Base-by-base conservation (phyloP, 1,140 invertebrate genomes). In the Amphibalanus amphitrite region DNA sequence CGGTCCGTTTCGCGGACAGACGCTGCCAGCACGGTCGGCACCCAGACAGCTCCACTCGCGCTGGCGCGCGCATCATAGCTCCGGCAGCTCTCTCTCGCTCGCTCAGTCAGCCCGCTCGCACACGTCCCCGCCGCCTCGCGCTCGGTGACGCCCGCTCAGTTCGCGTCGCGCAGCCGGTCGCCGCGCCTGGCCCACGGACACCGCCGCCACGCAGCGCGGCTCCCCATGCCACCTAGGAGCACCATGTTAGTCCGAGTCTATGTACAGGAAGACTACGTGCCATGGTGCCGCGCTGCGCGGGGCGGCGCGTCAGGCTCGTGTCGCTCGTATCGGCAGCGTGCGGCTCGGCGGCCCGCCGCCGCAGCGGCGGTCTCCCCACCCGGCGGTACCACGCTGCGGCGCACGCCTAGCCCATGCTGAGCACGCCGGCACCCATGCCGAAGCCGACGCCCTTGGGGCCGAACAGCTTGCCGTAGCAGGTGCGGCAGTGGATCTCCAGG, bases 391-490 rank as follows among this genome's bases (percentile, higher is more conserved):
- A n/a, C n/a, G n/a, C n/a, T n/a, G n/a, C n/a, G n/a, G n/a, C n/a
- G n/a, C n/a, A n/a, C n/a, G 47, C 17, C 20, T 67, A 67, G n/a
- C 65, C n/a, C 65, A 67, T 67, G 33, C 70, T 74, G 33, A 93
- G 84, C 75, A 91, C 90, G 78, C 92, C 92, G 78, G 90, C 91
- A 79, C 91, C 91, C 84, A 91, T 89, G 75, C 92, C 92, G 81
- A 92, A 94, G 75, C 93, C 92, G 81, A 94, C 95, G 80, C 92
- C 92, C 83, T 93, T 93, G 74, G 92, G 92, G 76, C 92, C 92
- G 83, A 93, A 95, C 82, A 87, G 88, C 86, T 92, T 94, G 78
- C 86, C 91, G 83, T 95, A 95, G 86, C 92, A 95, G 73, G 88
- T 85, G 78, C 90, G 88, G 84, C 94, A 98, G 84, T 93, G 96